These are phyloP conservation scores for Germaria angustata DNA, from an alignment of 2,888 invertebrate species.

Conservation along the genomic window DNA sequence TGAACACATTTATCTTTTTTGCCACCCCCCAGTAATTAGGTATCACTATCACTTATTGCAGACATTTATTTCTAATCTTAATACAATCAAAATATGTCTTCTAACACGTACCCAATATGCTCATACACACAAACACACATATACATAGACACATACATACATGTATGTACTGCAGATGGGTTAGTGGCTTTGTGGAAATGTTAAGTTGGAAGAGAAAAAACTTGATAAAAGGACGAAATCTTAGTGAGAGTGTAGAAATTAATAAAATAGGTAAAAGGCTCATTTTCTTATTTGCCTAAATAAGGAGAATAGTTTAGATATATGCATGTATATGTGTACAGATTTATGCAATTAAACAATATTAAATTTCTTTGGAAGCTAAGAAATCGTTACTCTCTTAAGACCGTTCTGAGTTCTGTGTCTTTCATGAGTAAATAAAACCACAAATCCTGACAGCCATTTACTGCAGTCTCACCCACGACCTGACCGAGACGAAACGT, in stretches of 20 bases:
- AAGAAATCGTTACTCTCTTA: not conserved
- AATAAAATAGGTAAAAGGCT: not conserved
- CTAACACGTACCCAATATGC: slow-evolving; percentile 22
- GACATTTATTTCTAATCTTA: slow-evolving; percentile 45
- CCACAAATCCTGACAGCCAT: not conserved
- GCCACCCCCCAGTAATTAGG: slow-evolving; percentile 49
- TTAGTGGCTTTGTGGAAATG: slow-evolving; percentile 11
- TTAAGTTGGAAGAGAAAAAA: not conserved
- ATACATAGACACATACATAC: not conserved
- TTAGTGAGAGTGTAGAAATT: not conserved
- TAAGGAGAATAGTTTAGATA: too few relatives aligned
- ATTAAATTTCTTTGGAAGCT: not conserved
- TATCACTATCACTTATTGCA: slow-evolving; percentile 56
- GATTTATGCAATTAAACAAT: slow-evolving; percentile 21
- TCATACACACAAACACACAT: not conserved
- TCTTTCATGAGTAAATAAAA: not conserved
- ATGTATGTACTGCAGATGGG: not conserved
- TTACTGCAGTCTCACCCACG: not conserved
- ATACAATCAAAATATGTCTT: slow-evolving; percentile 31
- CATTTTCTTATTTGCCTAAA: slow-evolving; percentile 13
- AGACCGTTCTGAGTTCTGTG: not conserved
- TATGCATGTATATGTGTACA: too few relatives aligned
- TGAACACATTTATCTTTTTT: slow-evolving; percentile 40
- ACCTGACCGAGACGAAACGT: not conserved
- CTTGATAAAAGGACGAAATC: not conserved